Conservation (phyloP, 2,113 vertebrate species). For the Chascanopsetta lugubris region DNA sequence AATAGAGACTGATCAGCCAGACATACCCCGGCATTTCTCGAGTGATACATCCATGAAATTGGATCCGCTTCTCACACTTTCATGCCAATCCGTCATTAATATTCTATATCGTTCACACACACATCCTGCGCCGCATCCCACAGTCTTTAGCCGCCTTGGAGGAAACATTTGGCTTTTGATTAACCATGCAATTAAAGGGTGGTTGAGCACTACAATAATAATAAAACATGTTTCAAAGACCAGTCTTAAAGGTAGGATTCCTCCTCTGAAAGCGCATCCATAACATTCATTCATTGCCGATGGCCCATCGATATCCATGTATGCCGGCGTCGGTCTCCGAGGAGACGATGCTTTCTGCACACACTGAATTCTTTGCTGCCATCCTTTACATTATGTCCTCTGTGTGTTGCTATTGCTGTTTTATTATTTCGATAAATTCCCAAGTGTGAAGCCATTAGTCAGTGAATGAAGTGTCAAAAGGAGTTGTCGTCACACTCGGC, state of each 20-base stretch:
- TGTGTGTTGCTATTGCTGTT: background rate
- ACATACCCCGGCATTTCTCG: slow-evolving; percentile 68
- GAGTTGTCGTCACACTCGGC: no score
- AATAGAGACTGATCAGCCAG: slow-evolving; percentile 69
- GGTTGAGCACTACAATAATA: slow-evolving; percentile 44
- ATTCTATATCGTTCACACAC: slow-evolving; percentile 64
- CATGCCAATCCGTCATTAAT: slow-evolving; percentile 70
- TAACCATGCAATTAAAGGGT: slow-evolving; percentile 52
- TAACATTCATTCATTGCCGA: slow-evolving; percentile 27
- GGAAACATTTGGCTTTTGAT: slow-evolving; percentile 64
- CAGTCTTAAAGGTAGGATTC: slow-evolving; percentile 21
- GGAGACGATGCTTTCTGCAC: background rate
- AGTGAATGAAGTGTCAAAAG: no score
- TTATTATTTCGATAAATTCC: background rate
- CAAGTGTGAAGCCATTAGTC: no score
- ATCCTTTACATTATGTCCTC: background rate
- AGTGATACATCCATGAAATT: slow-evolving; percentile 78
- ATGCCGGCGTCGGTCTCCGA: slow-evolving; percentile 1
- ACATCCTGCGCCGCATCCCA: slow-evolving; percentile 44
- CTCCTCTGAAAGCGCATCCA: slow-evolving; percentile 11
- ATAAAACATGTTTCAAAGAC: slow-evolving; percentile 19
- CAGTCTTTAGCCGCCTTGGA: slow-evolving; percentile 59
- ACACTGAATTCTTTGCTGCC: slow-evolving; percentile 1
- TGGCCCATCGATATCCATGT: slow-evolving; percentile 11
- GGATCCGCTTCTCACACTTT: slow-evolving; percentile 70